phyloP scores from a whole-genome alignment of 2,113 vertebrate species.

The Calidris pygmaea region DNA sequence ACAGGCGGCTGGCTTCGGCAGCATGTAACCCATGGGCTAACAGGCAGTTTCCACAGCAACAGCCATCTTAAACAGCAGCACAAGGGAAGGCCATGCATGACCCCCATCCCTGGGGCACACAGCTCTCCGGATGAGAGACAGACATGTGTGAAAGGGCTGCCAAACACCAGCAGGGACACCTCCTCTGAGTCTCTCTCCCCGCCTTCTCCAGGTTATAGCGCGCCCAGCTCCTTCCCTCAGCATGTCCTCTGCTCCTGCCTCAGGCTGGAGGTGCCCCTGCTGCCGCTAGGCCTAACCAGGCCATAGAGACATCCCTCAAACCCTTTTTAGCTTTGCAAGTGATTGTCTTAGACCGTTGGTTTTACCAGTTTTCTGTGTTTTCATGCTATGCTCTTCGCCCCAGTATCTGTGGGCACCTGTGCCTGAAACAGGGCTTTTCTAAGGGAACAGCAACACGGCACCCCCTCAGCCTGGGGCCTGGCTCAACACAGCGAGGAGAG shows the following conservation, averaged over 20 bases:
- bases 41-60: background rate
- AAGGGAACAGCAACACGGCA: background rate
- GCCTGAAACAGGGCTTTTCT: too few species aligned
- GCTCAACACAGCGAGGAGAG: background rate
- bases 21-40: rapidly evolving
- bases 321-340: background rate
- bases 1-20: background rate
- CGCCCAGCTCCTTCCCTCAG: background rate
- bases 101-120: rapidly evolving
- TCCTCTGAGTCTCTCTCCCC: rapidly evolving
- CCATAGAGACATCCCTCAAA: background rate
- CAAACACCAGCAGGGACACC: rapidly evolving
- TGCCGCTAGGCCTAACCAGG: rapidly evolving
- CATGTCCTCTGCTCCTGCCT: rapidly evolving
- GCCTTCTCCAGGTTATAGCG: rapidly evolving
- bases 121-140: rapidly evolving
- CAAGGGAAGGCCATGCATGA: rapidly evolving
- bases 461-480: background rate
- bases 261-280: background rate
- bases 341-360: rapidly evolving
- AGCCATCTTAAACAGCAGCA: background rate
- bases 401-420: background rate
- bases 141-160: background rate
- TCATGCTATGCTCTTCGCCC: background rate
- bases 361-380: background rate